Evolutionary conservation across 2,888 invertebrate species (phyloP).

Genomic region (Scaptomyza flava): DNA sequence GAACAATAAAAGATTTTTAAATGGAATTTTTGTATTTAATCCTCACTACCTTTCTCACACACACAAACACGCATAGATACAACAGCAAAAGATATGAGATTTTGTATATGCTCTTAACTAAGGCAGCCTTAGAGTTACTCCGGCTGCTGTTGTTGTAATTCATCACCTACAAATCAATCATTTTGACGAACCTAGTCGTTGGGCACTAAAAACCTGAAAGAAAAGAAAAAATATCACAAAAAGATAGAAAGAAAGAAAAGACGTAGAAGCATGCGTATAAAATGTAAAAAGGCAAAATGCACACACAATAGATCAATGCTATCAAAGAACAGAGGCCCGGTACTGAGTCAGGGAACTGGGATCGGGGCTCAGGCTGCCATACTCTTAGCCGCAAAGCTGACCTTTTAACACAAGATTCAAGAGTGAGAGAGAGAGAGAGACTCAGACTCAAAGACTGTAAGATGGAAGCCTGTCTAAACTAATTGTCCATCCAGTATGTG

Average conservation of each 20-base stretch:
- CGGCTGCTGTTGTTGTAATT: slow-evolving; percentile 79
- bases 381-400: slow-evolving; percentile 61
- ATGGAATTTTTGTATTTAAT: slow-evolving; percentile 76
- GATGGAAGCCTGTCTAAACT: slow-evolving; percentile 77
- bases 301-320: slow-evolving; percentile 74
- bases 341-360: slow-evolving; percentile 1
- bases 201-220: slow-evolving; percentile 58
- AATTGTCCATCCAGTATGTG: slow-evolving; percentile 65
- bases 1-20: slow-evolving; percentile 76
- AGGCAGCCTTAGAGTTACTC: slow-evolving; percentile 57
- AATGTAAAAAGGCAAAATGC: slow-evolving; percentile 64
- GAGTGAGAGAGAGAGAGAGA: slow-evolving; percentile 30
- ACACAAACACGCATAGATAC: slow-evolving; percentile 4
- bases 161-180: slow-evolving; percentile 84
- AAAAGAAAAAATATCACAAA: slow-evolving; percentile 27
- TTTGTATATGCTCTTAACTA: slow-evolving; percentile 65
- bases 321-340: slow-evolving; percentile 50
- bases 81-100: slow-evolving; percentile 22
- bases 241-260: slow-evolving; percentile 6
- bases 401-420: slow-evolving; percentile 68
- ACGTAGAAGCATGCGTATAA: slow-evolving; percentile 59
- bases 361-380: slow-evolving; percentile 27
- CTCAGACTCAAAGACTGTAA: slow-evolving; percentile 10
- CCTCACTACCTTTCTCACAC: slow-evolving; percentile 74
- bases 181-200: slow-evolving; percentile 81